Conservation (phyloP, 2,888 invertebrate species). For the Idaea dimidiata region DNA sequence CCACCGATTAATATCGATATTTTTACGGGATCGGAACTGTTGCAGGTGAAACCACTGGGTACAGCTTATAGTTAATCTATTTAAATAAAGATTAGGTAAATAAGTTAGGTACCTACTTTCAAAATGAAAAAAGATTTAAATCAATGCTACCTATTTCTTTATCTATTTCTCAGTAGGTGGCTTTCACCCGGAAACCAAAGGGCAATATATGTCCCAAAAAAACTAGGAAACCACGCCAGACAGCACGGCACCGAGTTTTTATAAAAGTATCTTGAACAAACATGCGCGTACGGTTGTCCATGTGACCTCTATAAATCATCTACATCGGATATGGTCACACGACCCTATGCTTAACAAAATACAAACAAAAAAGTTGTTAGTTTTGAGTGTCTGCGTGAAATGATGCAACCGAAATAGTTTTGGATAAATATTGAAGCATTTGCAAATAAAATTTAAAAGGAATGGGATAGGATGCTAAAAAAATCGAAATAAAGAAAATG, state of each 20-base stretch:
- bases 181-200: constrained; percentile 23
- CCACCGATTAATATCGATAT: too few relatives aligned
- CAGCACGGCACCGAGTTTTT: constrained; percentile 68
- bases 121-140: too few relatives aligned
- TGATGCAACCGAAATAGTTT: not conserved
- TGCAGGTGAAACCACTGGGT: too few relatives aligned
- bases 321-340: constrained; percentile 60
- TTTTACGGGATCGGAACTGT: too few relatives aligned
- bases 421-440: not conserved
- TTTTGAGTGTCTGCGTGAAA: constrained; percentile 16
- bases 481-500: not conserved
- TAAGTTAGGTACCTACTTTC: too few relatives aligned
- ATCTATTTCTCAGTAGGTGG: constrained; percentile 5
- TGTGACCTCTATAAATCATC: constrained; percentile 54
- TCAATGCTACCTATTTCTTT: not conserved
- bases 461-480: not conserved
- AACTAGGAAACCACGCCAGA: constrained; percentile 40
- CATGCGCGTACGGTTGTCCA: constrained; percentile 34
- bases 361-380: constrained; percentile 16
- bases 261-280: constrained; percentile 34
- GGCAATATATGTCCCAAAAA: constrained; percentile 22
- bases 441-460: not conserved
- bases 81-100: too few relatives aligned
- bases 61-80: too few relatives aligned
- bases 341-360: constrained; percentile 29